phyloP scores from a whole-genome alignment of 2,113 vertebrate species.

The Pteruthius melanotis region DNA sequence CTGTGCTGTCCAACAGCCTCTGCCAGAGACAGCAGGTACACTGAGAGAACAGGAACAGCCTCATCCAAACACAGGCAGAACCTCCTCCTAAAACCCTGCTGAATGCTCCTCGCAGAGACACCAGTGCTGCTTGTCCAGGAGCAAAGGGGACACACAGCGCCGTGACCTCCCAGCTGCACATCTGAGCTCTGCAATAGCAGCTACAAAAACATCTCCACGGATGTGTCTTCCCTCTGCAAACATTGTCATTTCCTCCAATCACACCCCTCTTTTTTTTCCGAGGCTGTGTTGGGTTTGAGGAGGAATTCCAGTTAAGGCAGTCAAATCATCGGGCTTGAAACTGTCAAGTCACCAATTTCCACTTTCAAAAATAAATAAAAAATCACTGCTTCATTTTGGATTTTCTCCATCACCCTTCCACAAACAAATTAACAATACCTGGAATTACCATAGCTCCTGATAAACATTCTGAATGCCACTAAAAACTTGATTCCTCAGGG shows the following conservation, averaged over 20 bases:
- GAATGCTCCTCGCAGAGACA: background rate
- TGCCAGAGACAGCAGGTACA: background rate
- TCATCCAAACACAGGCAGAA: background rate
- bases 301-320: background rate
- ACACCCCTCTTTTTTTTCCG: background rate
- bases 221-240: background rate
- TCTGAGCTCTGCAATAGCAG: background rate
- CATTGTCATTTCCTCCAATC: background rate
- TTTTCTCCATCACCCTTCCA: background rate
- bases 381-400: background rate
- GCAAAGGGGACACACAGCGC: accelerated
- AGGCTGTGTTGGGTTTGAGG: background rate
- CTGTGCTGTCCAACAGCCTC: background rate
- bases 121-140: background rate
- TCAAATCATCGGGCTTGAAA: background rate
- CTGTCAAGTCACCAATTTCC: background rate
- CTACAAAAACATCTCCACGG: background rate
- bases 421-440: background rate
- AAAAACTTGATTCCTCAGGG: background rate
- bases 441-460: background rate
- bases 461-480: background rate
- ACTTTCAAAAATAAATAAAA: background rate
- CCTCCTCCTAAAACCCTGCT: background rate
- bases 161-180: background rate
- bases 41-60: background rate